These are phyloP conservation scores for Mesorhabditis sp. DNA, from an alignment of 2,888 invertebrate genomes.

Conservation along the genomic window DNA sequence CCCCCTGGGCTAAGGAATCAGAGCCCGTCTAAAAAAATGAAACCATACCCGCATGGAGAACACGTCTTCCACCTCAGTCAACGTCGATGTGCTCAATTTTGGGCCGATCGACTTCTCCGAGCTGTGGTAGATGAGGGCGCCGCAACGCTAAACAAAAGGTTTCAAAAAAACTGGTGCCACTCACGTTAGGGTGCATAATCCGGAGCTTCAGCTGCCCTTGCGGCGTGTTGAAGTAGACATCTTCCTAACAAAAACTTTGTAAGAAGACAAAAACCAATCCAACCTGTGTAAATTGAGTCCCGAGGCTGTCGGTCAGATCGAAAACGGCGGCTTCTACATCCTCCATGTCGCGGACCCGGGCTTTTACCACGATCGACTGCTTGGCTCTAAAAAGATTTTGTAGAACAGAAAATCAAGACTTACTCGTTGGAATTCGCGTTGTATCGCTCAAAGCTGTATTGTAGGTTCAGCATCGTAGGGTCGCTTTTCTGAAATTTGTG, in stretches of 20 bases:
- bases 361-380: conserved; percentile 18
- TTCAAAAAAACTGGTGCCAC: neutral
- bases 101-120: conserved; percentile 16
- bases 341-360: conserved; percentile 19
- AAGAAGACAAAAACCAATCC: neutral
- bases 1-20: neutral
- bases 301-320: conserved; percentile 19
- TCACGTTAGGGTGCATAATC: conserved; percentile 22
- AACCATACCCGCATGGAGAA: conserved; percentile 14
- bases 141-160: conserved; percentile 17
- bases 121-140: conserved; percentile 18
- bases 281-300: conserved; percentile 14
- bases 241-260: conserved; percentile 7
- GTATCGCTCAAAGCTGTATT: no score
- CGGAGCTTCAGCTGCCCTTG: conserved; percentile 18
- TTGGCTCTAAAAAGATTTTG: neutral
- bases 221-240: conserved; percentile 22
- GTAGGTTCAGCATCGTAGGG: no score
- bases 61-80: conserved; percentile 22
- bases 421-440: no score
- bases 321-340: conserved; percentile 16
- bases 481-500: no score
- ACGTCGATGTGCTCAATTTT: conserved; percentile 17
- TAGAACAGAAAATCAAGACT: no score
- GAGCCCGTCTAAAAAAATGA: neutral